Evolutionary conservation across 2,888 invertebrate species (phyloP).

Genomic region (Siphonodentalium dalli): DNA sequence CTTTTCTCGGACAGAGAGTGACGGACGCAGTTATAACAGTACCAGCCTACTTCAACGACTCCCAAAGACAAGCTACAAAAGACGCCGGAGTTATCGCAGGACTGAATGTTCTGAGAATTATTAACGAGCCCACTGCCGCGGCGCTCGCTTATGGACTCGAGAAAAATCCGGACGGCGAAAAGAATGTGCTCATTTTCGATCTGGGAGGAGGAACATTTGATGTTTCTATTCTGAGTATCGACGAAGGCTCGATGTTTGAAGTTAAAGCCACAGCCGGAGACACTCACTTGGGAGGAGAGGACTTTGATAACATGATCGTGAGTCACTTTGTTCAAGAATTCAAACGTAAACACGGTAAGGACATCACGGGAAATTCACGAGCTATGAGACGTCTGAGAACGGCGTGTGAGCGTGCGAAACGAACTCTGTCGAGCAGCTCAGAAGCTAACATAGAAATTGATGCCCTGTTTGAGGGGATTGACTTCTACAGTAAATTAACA

Average conservation of each 20-base stretch:
- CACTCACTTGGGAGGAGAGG: slow-evolving; percentile 79
- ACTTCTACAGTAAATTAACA: slow-evolving; percentile 92
- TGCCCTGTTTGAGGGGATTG: slow-evolving; percentile 89
- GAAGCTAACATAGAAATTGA: slow-evolving; percentile 82
- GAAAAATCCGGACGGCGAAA: slow-evolving; percentile 67
- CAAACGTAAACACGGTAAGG: slow-evolving; percentile 74
- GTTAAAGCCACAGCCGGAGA: slow-evolving; percentile 82
- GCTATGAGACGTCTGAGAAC: slow-evolving; percentile 87
- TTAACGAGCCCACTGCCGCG: slow-evolving; percentile 71
- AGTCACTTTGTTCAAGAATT: slow-evolving; percentile 82
- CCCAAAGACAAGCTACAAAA: slow-evolving; percentile 72
- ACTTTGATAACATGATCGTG: slow-evolving; percentile 82
- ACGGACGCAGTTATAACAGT: slow-evolving; percentile 61
- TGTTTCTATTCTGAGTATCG: slow-evolving; percentile 68
- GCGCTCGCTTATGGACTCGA: slow-evolving; percentile 71
- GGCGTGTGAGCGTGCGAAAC: slow-evolving; percentile 76
- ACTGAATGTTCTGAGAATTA: slow-evolving; percentile 68
- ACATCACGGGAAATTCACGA: slow-evolving; percentile 73
- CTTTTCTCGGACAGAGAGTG: slow-evolving; percentile 71
- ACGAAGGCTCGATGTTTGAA: slow-evolving; percentile 74
- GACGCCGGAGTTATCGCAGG: slow-evolving; percentile 66
- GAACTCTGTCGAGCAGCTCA: slow-evolving; percentile 68
- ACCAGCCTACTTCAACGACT: slow-evolving; percentile 63
- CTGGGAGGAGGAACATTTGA: slow-evolving; percentile 68
- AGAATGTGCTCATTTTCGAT: slow-evolving; percentile 70